A percentile compares a stretch with the other conserved stretches of the same genome.
Evolutionary conservation across 2,113 vertebrate species (phyloP).

Genomic region (Lophura nycthemera): DNA sequence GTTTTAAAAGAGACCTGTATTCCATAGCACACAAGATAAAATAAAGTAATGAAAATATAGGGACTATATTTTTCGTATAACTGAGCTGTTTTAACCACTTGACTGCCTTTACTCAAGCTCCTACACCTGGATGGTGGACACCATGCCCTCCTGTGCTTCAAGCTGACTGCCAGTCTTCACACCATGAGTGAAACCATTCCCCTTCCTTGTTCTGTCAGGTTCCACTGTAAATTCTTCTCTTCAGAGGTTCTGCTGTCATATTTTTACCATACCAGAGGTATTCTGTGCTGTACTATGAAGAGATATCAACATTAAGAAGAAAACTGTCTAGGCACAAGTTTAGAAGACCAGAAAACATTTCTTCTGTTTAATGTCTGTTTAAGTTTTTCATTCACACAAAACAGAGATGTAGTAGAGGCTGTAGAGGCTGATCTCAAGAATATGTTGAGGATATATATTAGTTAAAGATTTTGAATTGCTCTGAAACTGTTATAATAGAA

Average conservation of each 20-base stretch:
- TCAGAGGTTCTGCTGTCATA: neutral
- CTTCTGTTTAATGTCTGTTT: neutral
- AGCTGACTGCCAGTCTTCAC: neutral
- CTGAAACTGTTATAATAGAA: neutral
- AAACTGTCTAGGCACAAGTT: neutral
- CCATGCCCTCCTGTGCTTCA: neutral
- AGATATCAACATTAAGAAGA: neutral
- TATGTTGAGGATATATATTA: neutral
- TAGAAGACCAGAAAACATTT: neutral
- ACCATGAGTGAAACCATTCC: neutral
- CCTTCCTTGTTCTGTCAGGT: neutral
- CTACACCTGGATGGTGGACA: fast-evolving
- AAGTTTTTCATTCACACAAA: neutral
- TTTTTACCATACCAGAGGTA: neutral
- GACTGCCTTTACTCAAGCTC: neutral
- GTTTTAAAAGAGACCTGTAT: neutral
- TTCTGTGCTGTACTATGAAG: neutral
- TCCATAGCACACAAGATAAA: neutral
- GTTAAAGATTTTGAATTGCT: neutral
- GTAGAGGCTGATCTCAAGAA: neutral
- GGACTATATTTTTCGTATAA: neutral
- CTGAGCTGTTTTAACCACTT: neutral
- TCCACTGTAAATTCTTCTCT: neutral
- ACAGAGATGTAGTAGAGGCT: neutral
- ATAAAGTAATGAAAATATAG: constrained; percentile 6